Evolutionary conservation across 1,140 invertebrate genomes (phyloP), one percentile per base, ranked within the genome.

Genomic region (Manduca sexta): DNA sequence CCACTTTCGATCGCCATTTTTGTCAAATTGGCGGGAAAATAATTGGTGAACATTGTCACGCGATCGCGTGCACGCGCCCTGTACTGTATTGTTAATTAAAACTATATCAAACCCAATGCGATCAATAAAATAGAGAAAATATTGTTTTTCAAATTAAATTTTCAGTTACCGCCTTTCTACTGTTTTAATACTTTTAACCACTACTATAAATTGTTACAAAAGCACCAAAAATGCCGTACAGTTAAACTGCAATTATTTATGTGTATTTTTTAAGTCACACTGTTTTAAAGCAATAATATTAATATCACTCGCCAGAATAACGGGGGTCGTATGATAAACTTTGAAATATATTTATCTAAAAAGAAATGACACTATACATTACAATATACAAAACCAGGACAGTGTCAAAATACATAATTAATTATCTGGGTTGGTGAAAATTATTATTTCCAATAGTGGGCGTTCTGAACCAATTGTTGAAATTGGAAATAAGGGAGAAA

Each of bases 1-100:
- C 45, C 49, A 65, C 69, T 71, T 69, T 73, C 62, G 54, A 55
- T 51, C 49, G 54, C 69, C 68, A 71, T 77, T 74, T 77, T 71
- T 56, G 72, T 67, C 59, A 63, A 69, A 60, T 64, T 55, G 56
- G 55, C 52, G 50, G 64, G 50, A 67, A 67, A 72, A 63, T 60
- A 55, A 63, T 65, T 47, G 52, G 40, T 39, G 26, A n/a, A 56
- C 43, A 30, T 37, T 42, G 41, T 55, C 66, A 72, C 63, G 66
- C 66, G 58, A 76, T 72, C 52, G 70, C 73, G 60, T 76, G 64
- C 12, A 18, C 42, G 39, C 15, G 12, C 46, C 55, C 53, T 38
- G 21, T 26, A 26, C 1, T 8, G 33, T 34, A 12, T 34, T 13
- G 1, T 34, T 34, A 34, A 34, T 34, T 34, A 34, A 34, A 34